Base-by-base conservation (phyloP, 1,140 invertebrate genomes). In the Micrasema minimum region DNA sequence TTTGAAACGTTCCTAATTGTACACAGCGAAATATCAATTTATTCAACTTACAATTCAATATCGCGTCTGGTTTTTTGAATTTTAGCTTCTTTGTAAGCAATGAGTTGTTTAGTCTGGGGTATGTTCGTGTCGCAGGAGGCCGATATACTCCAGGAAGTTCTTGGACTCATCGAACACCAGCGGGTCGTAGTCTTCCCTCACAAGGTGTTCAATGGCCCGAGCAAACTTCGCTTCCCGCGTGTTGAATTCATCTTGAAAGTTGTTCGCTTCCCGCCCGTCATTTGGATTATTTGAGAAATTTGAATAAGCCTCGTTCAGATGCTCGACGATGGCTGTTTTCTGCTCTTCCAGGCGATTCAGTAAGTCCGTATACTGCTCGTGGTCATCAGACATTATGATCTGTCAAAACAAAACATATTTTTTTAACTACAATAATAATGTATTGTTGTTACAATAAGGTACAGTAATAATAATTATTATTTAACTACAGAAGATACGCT, bases 21-120 rank as follows among this genome's bases (percentile, higher is more conserved):
- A n/a, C n/a, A n/a, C n/a, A n/a, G n/a, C n/a, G n/a, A n/a, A n/a
- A n/a, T n/a, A n/a, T n/a, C n/a, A n/a, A n/a, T n/a, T n/a, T n/a
- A n/a, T n/a, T n/a, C n/a, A 46, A 64, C 67, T 72, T 77, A 83
- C 82, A 81, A 81, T 66, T 77, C 76, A 69, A 81, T 81, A 72
- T 84, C 82, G 48, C 69, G 65, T 43, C 80, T 77, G 14, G 79
- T 66, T 72, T 82, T 82, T 65, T 77, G 74, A 57, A 83, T 79
- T 12, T 70, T 66, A 20, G 79, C 80, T 66, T 71, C 77, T 11
- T 79, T 83, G 67, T 79, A 83, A 10, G 80, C 79, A 37, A 77
- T 78, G 2, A 81, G 71, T 68, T 83, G 80, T 72, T 82, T 77
- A 5, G 82, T 75, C 46, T 83, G 77, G 0, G 48, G 46, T 20